These are phyloP conservation scores for Amiota mariae DNA, from an alignment of 2,888 invertebrate genomes.

Conservation along the genomic window DNA sequence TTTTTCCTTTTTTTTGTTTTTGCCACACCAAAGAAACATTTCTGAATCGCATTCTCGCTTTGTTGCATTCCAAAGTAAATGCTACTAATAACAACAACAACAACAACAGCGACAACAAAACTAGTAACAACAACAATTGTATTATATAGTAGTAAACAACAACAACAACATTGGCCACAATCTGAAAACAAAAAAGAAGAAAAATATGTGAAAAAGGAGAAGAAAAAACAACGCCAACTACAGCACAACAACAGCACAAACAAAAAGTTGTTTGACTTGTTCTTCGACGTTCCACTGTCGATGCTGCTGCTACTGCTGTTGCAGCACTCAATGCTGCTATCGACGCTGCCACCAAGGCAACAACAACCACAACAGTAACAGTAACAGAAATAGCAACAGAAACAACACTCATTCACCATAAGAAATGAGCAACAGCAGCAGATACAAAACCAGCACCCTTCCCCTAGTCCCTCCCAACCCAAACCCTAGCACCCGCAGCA, in stretches of 20 bases:
- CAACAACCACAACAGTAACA: constrained; percentile 48
- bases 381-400: constrained; percentile 8
- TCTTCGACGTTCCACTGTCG: constrained; percentile 44
- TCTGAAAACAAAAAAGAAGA: constrained; percentile 47
- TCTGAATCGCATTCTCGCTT: constrained; percentile 63
- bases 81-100: constrained; percentile 64
- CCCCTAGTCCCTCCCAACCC: too few relatives aligned
- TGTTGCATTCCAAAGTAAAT: constrained; percentile 68
- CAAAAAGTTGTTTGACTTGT: constrained; percentile 70
- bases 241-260: constrained; percentile 59
- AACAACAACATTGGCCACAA: constrained; percentile 44
- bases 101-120: constrained; percentile 42
- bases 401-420: not conserved
- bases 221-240: not conserved
- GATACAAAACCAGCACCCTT: too few relatives aligned
- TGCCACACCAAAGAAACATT: constrained; percentile 39
- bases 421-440: constrained; percentile 14
- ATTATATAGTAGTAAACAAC: constrained; percentile 37
- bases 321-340: constrained; percentile 25
- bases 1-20: constrained; percentile 20
- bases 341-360: constrained; percentile 27
- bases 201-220: constrained; percentile 29
- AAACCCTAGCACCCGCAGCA: too few relatives aligned
- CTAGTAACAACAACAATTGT: constrained; percentile 43
- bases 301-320: not conserved